These are phyloP conservation scores for Apotomis turbidana DNA, from an alignment of 2,888 invertebrate genomes.

Conservation along the genomic window DNA sequence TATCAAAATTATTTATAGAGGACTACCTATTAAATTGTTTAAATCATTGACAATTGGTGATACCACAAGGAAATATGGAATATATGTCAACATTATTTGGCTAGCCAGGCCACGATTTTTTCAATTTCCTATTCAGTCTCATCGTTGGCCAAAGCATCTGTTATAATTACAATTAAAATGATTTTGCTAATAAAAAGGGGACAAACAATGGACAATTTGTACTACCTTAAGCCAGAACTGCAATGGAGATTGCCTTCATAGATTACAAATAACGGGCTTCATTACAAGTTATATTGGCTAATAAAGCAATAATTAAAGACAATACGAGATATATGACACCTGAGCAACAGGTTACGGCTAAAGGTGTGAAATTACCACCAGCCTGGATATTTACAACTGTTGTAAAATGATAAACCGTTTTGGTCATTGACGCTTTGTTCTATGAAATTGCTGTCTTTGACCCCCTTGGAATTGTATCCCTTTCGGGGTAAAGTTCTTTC, in stretches of 20 bases:
- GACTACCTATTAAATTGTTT: no score
- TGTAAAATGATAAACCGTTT: slow-evolving; percentile 5
- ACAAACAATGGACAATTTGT: not conserved
- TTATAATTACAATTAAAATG: no score
- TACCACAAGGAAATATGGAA: no score
- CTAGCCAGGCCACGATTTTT: no score
- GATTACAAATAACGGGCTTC: not conserved
- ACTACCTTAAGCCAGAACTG: not conserved
- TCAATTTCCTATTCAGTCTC: no score
- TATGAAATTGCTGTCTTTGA: not conserved
- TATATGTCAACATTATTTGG: no score
- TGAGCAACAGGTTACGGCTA: slow-evolving; percentile 1
- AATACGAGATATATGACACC: slow-evolving; percentile 2
- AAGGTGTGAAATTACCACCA: slow-evolving; percentile 16
- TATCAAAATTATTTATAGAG: no score
- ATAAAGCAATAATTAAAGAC: slow-evolving; percentile 17
- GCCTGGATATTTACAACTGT: slow-evolving; percentile 1
- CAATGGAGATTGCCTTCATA: not conserved
- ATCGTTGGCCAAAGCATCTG: no score
- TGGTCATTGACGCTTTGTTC: not conserved
- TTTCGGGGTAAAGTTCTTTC: no score
- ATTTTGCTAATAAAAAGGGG: not conserved
- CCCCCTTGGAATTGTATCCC: not conserved
- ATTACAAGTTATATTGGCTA: not conserved
- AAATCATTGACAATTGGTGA: no score